Base-by-base conservation (phyloP, 2,888 invertebrate species). In the Dorcus hopei region DNA sequence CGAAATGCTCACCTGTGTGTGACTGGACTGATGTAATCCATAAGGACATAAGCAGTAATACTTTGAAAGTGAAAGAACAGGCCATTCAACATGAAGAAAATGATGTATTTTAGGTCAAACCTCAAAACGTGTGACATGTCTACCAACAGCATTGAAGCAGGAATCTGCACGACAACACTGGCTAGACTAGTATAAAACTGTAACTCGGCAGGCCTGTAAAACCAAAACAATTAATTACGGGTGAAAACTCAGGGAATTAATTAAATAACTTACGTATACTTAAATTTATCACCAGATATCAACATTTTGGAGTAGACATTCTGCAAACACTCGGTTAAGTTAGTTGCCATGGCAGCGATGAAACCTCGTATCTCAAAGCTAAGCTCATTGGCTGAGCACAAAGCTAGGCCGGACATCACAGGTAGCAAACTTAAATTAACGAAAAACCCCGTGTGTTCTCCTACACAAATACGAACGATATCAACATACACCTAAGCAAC, bases 31-130 rank as follows among this genome's bases (percentile, higher is more conserved):
- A 91, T 89, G 71, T 88, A 89, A 72, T 87, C 87, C 87, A 91
- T 89, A 61, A 90, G 82, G 61, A 89, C 88, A 74, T 90, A 90
- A 5, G 90, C 90, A 45, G 88, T 87, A 70, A 90, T 88, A 74
- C 88, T 89, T 83, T 91, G 91, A 72, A 88, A 88, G 77, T 91
- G 90, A 77, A 90, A 91, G 77, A 88, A 89, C 38, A 89, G 73
- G 54, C 90, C 91, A 74, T 90, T 89, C 11, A 89, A 76, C 52
- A 88, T 74, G 71, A 87, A 85, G 62, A 83, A 84, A 43, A 82
- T 74, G 26, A 87, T 71, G 51, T 83, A 76, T 65, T 78, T 78
- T 43, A 79, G 72, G 67, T 77, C 80, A 56, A 85, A 74, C 58
- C 78, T 77, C 66, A 83, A 82, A 54, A 79, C 74, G 58, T 80